Percentiles rank a stretch among this genome's conserved stretches.
These are phyloP conservation scores for Ostrea edulis DNA, from an alignment of 1,140 invertebrate genomes.

Conservation along the genomic window DNA sequence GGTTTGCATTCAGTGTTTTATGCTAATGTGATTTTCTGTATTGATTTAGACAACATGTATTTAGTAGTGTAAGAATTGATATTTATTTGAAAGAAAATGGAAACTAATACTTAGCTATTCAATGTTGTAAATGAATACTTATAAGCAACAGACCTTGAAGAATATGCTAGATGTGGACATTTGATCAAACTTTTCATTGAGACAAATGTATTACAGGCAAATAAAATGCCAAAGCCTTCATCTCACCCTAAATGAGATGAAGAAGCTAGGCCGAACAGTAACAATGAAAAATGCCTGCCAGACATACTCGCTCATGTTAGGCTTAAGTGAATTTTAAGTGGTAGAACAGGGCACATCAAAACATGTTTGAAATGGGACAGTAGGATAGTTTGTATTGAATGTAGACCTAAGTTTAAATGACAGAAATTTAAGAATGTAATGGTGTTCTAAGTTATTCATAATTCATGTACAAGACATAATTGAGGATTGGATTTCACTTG, in stretches of 20 bases:
- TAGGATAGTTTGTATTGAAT: neutral
- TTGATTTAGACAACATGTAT: no score
- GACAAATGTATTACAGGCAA: neutral
- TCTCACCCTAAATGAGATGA: conserved; percentile 1
- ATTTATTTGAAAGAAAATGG: no score
- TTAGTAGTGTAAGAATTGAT: no score
- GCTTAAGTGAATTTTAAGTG: conserved; percentile 23
- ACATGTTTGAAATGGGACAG: neutral
- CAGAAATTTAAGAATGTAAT: neutral
- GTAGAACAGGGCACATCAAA: neutral
- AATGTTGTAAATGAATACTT: no score
- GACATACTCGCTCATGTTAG: neutral
- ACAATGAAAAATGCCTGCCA: conserved; percentile 1
- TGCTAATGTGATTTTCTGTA: no score
- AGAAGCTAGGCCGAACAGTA: neutral
- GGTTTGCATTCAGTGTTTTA: no score
- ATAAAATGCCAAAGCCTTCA: neutral
- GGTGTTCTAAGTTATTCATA: conserved; percentile 8
- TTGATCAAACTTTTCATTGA: neutral
- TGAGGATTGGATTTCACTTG: neutral
- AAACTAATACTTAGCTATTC: no score
- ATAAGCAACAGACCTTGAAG: no score
- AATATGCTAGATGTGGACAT: neutral
- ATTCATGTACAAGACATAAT: neutral
- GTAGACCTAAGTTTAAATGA: neutral